Evolutionary conservation across 2,888 invertebrate genomes (phyloP), one percentile per base, ranked within the genome.

Genomic region (Papilio gigon): DNA sequence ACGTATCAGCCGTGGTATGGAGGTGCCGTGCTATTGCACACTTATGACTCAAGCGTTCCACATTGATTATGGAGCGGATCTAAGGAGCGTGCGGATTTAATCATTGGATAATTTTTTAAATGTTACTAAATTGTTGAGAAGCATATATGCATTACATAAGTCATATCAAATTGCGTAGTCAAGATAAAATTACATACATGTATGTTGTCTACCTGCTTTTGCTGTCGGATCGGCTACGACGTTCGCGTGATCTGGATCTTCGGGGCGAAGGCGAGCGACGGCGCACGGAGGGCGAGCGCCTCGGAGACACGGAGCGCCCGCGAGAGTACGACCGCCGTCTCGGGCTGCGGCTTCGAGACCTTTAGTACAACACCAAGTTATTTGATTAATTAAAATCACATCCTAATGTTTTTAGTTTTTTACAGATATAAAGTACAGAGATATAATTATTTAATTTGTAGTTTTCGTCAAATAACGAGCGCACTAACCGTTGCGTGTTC

Each of bases 11-110:
- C 11, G 9, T 8, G 33, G 33, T 6, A 35, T 35, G 33, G 33
- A 47, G 37, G 68, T 68, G 42, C 17, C 30, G n/a, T 69, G 53
- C 33, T 92, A 20, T 92, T 71, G 92, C 92, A 92, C 90, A 88
- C 92, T 90, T 90, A 92, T 92, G 92, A 92, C 92, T 92, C 92
- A 91, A 91, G 91, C 91, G 85, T 88, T 89, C 84, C 89, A 88
- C 83, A 90, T 86, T 79, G 71, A 85, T 40, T 73, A 83, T 88
- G 88, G 87, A 89, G 90, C 86, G 90, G 92, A 92, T 92, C 92
- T 91, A 92, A 92, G 91, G 90, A 90, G 89, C 70, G 89, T 91
- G 91, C 90, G 14, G 0, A 20, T 35, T 20, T 12, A 8, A 17
- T 12, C 6, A 6, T 17, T 6, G 17, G 4, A 42, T 42, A 35